Evolutionary conservation across 2,888 invertebrate genomes (phyloP), one percentile per base, ranked within the genome.

Genomic region (Lithophane ornitopus): DNA sequence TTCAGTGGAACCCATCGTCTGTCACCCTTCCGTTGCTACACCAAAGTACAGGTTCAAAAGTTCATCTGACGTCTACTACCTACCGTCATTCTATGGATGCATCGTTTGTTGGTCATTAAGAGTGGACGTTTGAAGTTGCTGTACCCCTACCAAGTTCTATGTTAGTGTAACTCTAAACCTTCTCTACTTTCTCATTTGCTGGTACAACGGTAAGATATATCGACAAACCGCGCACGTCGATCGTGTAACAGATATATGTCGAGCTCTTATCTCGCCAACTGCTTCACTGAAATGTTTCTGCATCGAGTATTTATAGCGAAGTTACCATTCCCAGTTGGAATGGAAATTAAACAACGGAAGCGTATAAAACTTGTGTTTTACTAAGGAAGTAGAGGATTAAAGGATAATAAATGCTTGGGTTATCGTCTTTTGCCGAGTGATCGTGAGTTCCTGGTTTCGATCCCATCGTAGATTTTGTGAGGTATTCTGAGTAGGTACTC

Each of bases 191-290:
- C 59, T n/a, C 56, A 56, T 19, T 11, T 26, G 11, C 14, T 54
- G 11, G 12, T 58, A 22, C 34, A 71, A 44, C 54, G 2, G 59
- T 52, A 54, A 76, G 80, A 76, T 73, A 58, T 61, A 67, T 70
- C 39, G 59, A 19, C 46, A 70, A 65, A 1, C 54, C 14, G 56
- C 67, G 70, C 73, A 58, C 70, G 78, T 78, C 81, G 83, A 84
- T 84, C 72, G 85, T 78, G 83, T 75, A 78, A 84, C 78, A 78
- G 83, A 84, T 84, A 84, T 74, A 78, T 59, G 78, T 54, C n/a
- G 58, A 34, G 69, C 46, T 49, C 77, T 77, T 83, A 83, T 83
- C 78, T 74, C 26, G 44, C 56, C 49, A 67, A 63, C 73, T 81
- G 80, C 56, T 49, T 63, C 67, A 44, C 73, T 69, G 58, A 69